Percentiles rank a stretch among this genome's conserved stretches.
These are phyloP conservation scores for Tragelaphus imberbis DNA, from an alignment of 2,113 vertebrate species.

Conservation along the genomic window DNA sequence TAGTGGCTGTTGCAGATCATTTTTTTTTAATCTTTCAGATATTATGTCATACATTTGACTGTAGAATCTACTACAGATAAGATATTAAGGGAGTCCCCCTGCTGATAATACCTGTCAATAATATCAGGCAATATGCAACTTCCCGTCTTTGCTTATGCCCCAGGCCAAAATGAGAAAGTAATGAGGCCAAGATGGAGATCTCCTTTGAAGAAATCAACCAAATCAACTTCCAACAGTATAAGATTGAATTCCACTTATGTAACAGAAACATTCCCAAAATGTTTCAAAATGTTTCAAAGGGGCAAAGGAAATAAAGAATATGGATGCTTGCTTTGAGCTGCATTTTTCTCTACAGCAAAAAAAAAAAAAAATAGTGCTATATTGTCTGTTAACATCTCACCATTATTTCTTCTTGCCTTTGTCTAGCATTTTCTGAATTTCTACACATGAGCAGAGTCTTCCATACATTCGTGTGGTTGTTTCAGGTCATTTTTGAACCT, in stretches of 20 bases:
- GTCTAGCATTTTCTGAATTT: not conserved
- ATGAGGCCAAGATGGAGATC: not conserved
- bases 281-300: no score
- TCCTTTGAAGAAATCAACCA: not conserved
- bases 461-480: not conserved
- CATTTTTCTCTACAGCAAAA: not conserved
- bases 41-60: not conserved
- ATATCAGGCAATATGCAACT: not conserved
- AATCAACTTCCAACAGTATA: not conserved
- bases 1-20: not conserved
- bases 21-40: not conserved
- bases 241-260: not conserved
- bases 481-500: not conserved
- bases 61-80: not conserved
- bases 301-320: not conserved
- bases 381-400: not conserved
- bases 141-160: not conserved
- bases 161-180: constrained; percentile 3
- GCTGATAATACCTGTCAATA: not conserved
- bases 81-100: not conserved
- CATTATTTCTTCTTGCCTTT: not conserved
- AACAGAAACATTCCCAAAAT: not conserved
- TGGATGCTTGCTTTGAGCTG: not conserved
- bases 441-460: not conserved
- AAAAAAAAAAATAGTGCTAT: not conserved